These are phyloP conservation scores for Leptopilina boulardi DNA, from an alignment of 1,140 invertebrate species.

Conservation along the genomic window DNA sequence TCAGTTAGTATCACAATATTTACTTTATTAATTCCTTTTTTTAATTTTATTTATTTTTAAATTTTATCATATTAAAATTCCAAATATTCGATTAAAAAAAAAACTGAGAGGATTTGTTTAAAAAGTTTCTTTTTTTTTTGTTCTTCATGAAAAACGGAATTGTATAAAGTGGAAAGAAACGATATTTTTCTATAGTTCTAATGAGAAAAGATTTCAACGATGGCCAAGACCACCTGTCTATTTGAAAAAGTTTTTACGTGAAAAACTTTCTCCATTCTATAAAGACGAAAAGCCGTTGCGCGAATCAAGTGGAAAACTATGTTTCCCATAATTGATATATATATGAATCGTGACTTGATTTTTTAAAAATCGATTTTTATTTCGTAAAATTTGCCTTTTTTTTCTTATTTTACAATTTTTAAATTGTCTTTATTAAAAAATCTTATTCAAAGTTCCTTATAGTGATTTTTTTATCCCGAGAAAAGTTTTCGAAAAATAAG, in stretches of 20 bases:
- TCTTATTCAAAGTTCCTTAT: no score
- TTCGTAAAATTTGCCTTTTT: not conserved
- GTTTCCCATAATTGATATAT: slow-evolving; percentile 6
- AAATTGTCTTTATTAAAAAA: no score
- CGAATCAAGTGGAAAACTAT: slow-evolving; percentile 20
- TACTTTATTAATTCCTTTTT: not conserved
- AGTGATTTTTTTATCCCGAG: not conserved
- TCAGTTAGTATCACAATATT: not conserved
- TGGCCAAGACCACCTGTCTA: slow-evolving; percentile 6
- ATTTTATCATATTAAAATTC: no score
- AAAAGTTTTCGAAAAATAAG: not conserved
- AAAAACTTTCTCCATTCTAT: slow-evolving; percentile 16
- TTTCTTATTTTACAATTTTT: no score
- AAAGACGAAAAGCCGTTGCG: not conserved
- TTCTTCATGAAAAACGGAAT: not conserved
- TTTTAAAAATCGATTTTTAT: not conserved
- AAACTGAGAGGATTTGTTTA: not conserved
- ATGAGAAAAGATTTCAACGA: slow-evolving; percentile 11
- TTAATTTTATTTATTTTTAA: not conserved
- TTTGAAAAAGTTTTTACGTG: slow-evolving; percentile 13
- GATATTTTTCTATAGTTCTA: slow-evolving; percentile 22
- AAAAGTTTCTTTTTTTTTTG: no score
- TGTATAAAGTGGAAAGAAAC: slow-evolving; percentile 16
- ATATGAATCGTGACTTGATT: slow-evolving; percentile 1
- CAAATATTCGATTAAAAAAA: not conserved